A percentile compares a stretch with the other conserved stretches of the same genome.
Evolutionary conservation across 2,888 invertebrate genomes (phyloP).

Genomic region (Crocallis elinguaria): DNA sequence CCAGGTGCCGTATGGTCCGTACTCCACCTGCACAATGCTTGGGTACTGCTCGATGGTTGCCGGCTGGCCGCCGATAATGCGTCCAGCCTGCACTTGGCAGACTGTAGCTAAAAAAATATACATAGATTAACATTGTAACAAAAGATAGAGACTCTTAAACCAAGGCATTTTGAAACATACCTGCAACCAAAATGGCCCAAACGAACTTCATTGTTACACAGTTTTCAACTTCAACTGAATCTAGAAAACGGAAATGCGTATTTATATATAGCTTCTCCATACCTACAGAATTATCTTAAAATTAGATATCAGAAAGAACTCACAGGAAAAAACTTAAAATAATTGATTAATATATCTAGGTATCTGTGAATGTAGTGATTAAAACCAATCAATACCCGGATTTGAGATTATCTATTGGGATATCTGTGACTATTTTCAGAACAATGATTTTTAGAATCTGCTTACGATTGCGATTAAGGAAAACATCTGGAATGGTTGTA

Average conservation of each 20-base stretch:
- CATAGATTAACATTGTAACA: too few relatives aligned
- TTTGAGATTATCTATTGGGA: too few relatives aligned
- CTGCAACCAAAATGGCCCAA: constrained; percentile 38
- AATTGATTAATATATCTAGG: too few relatives aligned
- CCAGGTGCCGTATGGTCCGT: constrained; percentile 47
- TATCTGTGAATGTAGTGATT: too few relatives aligned
- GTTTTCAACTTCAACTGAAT: neutral
- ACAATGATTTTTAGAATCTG: too few relatives aligned
- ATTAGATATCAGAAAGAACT: neutral
- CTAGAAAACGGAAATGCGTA: neutral
- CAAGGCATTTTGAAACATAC: too few relatives aligned
- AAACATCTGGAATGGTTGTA: too few relatives aligned
- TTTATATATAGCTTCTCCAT: neutral
- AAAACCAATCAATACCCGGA: too few relatives aligned
- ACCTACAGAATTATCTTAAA: neutral
- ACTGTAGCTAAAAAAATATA: constrained; percentile 10
- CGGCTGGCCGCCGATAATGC: constrained; percentile 25
- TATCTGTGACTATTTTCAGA: too few relatives aligned
- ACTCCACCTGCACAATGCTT: constrained; percentile 57
- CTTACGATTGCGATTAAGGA: too few relatives aligned
- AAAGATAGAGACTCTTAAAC: too few relatives aligned
- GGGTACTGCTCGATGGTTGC: constrained; percentile 40
- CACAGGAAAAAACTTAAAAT: neutral
- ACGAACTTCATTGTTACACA: constrained; percentile 29
- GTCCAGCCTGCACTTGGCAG: constrained; percentile 3